Evolutionary conservation across 2,113 vertebrate genomes (phyloP), one percentile per base, ranked within the genome.

Genomic region (Suncus etruscus): DNA sequence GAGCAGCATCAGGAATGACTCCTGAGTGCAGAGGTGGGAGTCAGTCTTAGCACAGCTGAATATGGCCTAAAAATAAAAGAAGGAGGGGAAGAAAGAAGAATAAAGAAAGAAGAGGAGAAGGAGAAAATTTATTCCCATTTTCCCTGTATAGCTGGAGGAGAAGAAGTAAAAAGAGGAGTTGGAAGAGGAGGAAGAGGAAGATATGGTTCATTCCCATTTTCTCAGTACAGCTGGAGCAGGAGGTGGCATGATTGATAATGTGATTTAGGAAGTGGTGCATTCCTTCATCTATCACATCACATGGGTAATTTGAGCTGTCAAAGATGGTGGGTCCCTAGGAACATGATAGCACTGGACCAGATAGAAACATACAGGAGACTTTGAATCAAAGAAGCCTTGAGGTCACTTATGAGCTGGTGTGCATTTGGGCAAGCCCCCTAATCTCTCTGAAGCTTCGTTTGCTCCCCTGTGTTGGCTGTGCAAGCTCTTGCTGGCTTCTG

Each of bases 241-340:
- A 77, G 48, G 74, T 47, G 29, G 29, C 20, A 77, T 25, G 45
- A 16, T 79, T 74, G 78, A 82, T 4, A 50, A 39, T 61, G 29
- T 2, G 45, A 11, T 20, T 69, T 73, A 29, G 65, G 73, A 76
- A 48, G 14, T 20, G 39, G 58, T 48, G 39, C 76, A 27, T 45
- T 63, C 51, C 12, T 32, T 93, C 31, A 18, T 51, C 82, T 68
- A 66, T 92, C 82, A 83, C 15, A 32, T 22, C 58, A 45, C 75
- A 25, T 92, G 70, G n/a, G 39, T 39, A 39, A 39, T 39, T 39
- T 11, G 50, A 86, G 65, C 78, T 83, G 90, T 84, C 78, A 51
- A 78, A 85, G 76, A 45, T 63, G 86, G 48, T 63, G 86, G 47
- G 14, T 31, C 39, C 11, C 9, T 48, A 50, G 50, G 48, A 14